Evolutionary conservation across 2,888 invertebrate species (phyloP).

Genomic region (Aphidius colemani): DNA sequence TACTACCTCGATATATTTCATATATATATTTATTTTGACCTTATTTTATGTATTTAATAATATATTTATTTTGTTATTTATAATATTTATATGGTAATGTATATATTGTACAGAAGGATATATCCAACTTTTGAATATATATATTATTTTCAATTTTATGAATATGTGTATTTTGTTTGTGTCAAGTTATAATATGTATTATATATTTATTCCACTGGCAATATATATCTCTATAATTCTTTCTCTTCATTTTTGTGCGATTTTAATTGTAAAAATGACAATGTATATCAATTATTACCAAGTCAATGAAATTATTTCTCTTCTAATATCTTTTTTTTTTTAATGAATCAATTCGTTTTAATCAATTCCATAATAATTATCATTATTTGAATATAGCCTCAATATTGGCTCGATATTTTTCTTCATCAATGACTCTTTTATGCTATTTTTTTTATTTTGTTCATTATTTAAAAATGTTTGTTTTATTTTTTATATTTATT

Average conservation of each 20-base stretch:
- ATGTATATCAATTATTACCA: too few relatives aligned
- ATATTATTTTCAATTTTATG: too few relatives aligned
- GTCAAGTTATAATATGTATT: too few relatives aligned
- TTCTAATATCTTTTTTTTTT: too few relatives aligned
- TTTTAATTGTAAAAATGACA: neutral
- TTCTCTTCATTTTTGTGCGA: constrained; percentile 20
- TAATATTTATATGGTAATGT: constrained; percentile 25
- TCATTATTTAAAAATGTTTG: constrained; percentile 16
- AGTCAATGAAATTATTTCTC: neutral
- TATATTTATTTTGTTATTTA: constrained; percentile 29
- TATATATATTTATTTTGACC: too few relatives aligned
- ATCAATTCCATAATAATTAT: too few relatives aligned
- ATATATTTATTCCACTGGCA: neutral
- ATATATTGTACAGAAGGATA: constrained; percentile 1
- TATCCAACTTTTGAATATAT: too few relatives aligned
- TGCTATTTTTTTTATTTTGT: constrained; percentile 29
- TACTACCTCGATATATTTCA: constrained; percentile 38
- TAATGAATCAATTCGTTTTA: too few relatives aligned
- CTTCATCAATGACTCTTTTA: constrained; percentile 27
- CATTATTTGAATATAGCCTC: constrained; percentile 41
- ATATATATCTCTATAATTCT: constrained; percentile 28
- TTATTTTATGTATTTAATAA: constrained; percentile 29
- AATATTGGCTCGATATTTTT: constrained; percentile 35
- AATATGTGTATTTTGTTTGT: too few relatives aligned
- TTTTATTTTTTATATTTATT: constrained; percentile 8